phyloP scores from a whole-genome alignment of 2,797 vertebrate genomes.

The Protosalanx chinensis region DNA sequence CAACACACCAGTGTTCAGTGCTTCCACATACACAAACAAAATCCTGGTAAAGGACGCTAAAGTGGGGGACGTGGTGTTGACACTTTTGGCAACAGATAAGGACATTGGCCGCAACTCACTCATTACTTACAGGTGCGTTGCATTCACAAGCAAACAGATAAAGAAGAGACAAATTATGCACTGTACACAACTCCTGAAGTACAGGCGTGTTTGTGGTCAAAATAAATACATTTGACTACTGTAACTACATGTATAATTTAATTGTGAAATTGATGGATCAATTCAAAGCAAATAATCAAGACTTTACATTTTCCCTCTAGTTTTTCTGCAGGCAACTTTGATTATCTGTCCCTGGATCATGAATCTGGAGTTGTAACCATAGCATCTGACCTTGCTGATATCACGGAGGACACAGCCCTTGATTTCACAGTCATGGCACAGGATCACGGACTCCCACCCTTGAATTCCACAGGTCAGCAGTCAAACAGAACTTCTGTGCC shows the following conservation, averaged over 20 bases:
- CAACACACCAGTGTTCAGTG: conserved; percentile 69
- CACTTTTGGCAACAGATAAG: conserved; percentile 64
- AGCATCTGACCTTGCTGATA: conserved; percentile 53
- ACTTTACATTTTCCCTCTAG: conserved; percentile 40
- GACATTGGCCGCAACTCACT: conserved; percentile 69
- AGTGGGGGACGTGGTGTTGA: conserved; percentile 62
- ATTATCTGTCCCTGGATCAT: conserved; percentile 59
- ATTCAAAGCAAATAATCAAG: neutral
- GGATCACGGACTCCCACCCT: conserved; percentile 70
- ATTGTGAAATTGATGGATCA: neutral
- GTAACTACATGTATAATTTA: neutral
- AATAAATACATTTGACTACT: neutral
- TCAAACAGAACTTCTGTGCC: neutral
- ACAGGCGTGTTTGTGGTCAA: neutral
- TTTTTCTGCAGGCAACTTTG: conserved; percentile 54
- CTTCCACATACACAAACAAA: conserved; percentile 52
- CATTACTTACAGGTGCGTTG: conserved; percentile 73
- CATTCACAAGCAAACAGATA: neutral
- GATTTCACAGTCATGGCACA: conserved; percentile 61
- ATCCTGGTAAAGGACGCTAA: conserved; percentile 60
- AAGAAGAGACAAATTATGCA: neutral
- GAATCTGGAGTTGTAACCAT: conserved; percentile 69
- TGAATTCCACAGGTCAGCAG: conserved; percentile 65
- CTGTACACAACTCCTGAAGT: neutral
- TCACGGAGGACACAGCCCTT: conserved; percentile 60